These are phyloP conservation scores for Andrena chrysosceles DNA, from an alignment of 2,888 invertebrate genomes.

Conservation along the genomic window DNA sequence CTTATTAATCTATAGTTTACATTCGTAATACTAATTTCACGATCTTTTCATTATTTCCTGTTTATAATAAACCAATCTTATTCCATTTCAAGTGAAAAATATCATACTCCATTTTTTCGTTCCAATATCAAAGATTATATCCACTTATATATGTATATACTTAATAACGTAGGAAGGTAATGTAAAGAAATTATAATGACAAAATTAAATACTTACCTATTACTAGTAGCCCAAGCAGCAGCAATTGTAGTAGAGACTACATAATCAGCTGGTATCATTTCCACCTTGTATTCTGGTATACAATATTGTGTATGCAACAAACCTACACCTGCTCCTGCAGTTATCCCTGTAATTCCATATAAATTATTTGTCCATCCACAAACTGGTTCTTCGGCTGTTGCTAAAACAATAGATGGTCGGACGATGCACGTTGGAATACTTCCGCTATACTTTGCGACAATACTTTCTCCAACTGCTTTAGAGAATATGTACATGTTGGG, in stretches of 20 bases:
- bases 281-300: conserved; percentile 86
- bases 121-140: neutral
- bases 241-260: conserved; percentile 88
- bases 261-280: conserved; percentile 90
- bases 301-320: conserved; percentile 87
- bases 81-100: too few relatives aligned
- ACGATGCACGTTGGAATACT: conserved; percentile 89
- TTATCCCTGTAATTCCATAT: conserved; percentile 88
- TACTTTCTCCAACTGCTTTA: conserved; percentile 90
- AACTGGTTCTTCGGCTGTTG: conserved; percentile 84
- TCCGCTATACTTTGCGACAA: conserved; percentile 86
- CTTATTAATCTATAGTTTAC: neutral
- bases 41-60: neutral
- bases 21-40: neutral
- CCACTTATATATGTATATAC: too few relatives aligned
- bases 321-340: conserved; percentile 86
- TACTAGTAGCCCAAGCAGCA: conserved; percentile 86
- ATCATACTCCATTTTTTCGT: neutral
- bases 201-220: conserved; percentile 33
- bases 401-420: conserved; percentile 88
- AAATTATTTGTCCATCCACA: conserved; percentile 90
- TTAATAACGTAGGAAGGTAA: too few relatives aligned
- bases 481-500: conserved; percentile 92
- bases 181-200: neutral
- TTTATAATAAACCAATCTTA: neutral